These are phyloP conservation scores for Ophioninae sp. DNA, from an alignment of 2,888 invertebrate species.

Conservation along the genomic window DNA sequence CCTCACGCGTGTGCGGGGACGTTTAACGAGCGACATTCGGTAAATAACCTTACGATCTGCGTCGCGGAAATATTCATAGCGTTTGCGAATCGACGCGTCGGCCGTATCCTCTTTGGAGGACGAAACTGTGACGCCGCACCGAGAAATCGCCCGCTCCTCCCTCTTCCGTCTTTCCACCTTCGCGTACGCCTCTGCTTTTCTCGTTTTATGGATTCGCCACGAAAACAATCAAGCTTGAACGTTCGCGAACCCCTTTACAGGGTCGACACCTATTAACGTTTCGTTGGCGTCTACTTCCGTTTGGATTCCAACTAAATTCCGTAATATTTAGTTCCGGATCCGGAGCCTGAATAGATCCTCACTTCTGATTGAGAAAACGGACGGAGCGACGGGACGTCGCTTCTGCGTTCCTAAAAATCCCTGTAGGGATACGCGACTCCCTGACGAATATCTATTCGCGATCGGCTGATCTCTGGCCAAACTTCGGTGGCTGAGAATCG, in stretches of 20 bases:
- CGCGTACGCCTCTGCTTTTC: slow-evolving; percentile 40
- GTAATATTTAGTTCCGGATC: background rate
- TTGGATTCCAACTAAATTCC: too few species aligned
- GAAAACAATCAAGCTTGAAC: background rate
- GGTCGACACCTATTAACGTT: too few species aligned
- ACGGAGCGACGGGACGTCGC: too few species aligned
- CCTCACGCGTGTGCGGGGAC: slow-evolving; percentile 49
- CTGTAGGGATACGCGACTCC: too few species aligned
- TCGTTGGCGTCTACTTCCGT: too few species aligned
- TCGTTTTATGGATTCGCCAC: slow-evolving; percentile 51
- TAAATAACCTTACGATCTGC: slow-evolving; percentile 58
- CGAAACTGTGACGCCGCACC: slow-evolving; percentile 54
- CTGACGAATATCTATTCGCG: background rate
- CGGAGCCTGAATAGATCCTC: background rate
- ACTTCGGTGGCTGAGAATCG: background rate
- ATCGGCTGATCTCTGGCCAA: background rate
- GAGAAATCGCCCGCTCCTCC: slow-evolving; percentile 28
- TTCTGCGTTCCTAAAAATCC: too few species aligned
- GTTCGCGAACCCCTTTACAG: background rate
- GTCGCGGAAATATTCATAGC: slow-evolving; percentile 55
- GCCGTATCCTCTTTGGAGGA: slow-evolving; percentile 49
- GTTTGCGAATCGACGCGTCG: slow-evolving; percentile 41
- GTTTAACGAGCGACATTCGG: slow-evolving; percentile 65
- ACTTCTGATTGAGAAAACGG: too few species aligned
- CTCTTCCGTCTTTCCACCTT: background rate